Base-by-base conservation (phyloP, 2,888 invertebrate genomes). In the Dinocampus coccinellae region DNA sequence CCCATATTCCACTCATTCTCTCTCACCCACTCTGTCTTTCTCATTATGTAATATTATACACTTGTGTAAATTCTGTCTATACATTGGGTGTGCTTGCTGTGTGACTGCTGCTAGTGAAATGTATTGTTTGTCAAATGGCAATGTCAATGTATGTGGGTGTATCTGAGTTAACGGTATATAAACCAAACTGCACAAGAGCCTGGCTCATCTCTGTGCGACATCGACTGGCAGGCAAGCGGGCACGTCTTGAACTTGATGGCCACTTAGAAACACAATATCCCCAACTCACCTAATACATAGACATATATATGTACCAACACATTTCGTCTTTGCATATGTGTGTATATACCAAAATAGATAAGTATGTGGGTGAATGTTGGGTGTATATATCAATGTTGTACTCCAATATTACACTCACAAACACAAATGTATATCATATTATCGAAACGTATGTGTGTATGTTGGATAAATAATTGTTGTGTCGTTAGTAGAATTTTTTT, bases 261-360 rank as follows among this genome's bases (percentile, higher is more conserved):
- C 76, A 75, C 76, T 76, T 75, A 73, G 70, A 64, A 74, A 70
- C 73, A 76, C 74, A 74, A 76, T 75, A 73, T 66, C 70, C 61
- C 34, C n/a, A 29, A 52, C 64, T 42, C 55, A 65, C 57, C 52
- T 61, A 34, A 68, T 53, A 52, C 55, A 69, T 55, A 70, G 69
- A 65, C 69, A 71, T 33, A 66, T 42, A 36, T 66, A 60, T 39
- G 47, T n/a, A n/a, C n/a, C n/a, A n/a, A n/a, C n/a, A n/a, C n/a
- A n/a, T n/a, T n/a, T n/a, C n/a, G n/a, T n/a, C n/a, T n/a, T n/a
- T n/a, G 26, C 33, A 20, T 47, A 42, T 65, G 60, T 39, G 39
- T 39, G 10, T 58, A 7, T n/a, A 33, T 29, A 33, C 16, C 16
- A 39, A 61, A 39, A 22, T 57, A n/a, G 26, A 4, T 16, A 4